Percentiles rank a stretch among this genome's conserved stretches.
These are phyloP conservation scores for Melanotaenia duboulayi DNA, from an alignment of 2,113 vertebrate species.

Conservation along the genomic window DNA sequence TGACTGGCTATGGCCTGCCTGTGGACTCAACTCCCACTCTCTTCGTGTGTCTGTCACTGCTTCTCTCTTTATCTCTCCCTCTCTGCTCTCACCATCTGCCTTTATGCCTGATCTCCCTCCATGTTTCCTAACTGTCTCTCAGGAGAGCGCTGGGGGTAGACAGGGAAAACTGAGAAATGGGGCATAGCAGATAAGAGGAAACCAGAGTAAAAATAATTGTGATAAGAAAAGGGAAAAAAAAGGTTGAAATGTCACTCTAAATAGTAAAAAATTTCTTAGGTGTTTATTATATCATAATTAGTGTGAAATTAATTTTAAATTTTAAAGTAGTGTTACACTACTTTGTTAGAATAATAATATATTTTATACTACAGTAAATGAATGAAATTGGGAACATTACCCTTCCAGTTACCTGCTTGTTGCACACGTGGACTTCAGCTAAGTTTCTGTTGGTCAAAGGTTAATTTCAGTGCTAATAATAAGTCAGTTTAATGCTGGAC, in stretches of 20 bases:
- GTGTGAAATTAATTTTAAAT: not conserved
- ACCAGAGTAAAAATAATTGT: not conserved
- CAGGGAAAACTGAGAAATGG: conserved; percentile 34
- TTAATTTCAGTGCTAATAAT: too few relatives aligned
- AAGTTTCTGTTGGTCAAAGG: not conserved
- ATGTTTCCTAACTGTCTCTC: conserved; percentile 64
- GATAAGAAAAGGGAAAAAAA: not conserved
- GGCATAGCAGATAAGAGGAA: conserved; percentile 19
- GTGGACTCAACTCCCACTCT: conserved; percentile 58
- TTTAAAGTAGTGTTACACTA: not conserved
- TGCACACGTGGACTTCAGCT: too few relatives aligned
- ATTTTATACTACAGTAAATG: not conserved
- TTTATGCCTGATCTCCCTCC: conserved; percentile 69
- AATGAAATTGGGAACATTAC: too few relatives aligned
- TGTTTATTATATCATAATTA: not conserved
- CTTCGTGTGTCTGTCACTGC: conserved; percentile 29
- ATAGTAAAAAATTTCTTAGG: not conserved
- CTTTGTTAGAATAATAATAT: not conserved
- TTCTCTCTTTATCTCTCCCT: conserved; percentile 44
- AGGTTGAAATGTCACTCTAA: not conserved
- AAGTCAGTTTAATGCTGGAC: too few relatives aligned
- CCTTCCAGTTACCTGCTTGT: too few relatives aligned
- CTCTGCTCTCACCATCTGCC: conserved; percentile 70
- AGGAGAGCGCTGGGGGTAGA: conserved; percentile 42
- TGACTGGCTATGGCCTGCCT: conserved; percentile 65